These are phyloP conservation scores for Morelia viridis DNA, from an alignment of 2,797 vertebrate species.

Conservation along the genomic window DNA sequence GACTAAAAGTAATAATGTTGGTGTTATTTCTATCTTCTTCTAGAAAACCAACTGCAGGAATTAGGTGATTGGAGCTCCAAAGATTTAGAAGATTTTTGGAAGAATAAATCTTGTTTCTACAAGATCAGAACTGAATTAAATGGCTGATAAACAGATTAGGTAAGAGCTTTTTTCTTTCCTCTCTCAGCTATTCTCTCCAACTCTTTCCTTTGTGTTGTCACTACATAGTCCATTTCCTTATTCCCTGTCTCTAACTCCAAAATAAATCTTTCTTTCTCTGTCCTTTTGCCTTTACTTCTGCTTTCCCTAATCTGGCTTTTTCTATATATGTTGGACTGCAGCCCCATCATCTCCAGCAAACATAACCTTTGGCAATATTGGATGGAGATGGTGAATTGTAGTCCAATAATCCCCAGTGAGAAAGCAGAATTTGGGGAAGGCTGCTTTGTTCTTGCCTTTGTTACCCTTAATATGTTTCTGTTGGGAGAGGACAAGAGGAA, in stretches of 20 bases:
- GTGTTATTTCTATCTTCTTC: conserved; percentile 22
- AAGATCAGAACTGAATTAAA: conserved; percentile 71
- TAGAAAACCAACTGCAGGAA: conserved; percentile 52
- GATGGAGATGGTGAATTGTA: no score
- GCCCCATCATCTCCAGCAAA: no score
- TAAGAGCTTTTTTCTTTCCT: conserved; percentile 36
- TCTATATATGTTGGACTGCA: neutral
- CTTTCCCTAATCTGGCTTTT: neutral
- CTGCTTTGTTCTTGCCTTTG: neutral
- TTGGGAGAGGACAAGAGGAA: neutral
- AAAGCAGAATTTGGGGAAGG: no score
- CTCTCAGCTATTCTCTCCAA: neutral
- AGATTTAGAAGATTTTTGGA: conserved; percentile 31
- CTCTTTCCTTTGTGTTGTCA: conserved; percentile 2
- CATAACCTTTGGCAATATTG: no score
- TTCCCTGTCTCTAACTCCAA: neutral
- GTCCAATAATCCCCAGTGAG: no score
- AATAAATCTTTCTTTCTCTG: neutral
- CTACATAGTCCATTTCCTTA: conserved; percentile 7
- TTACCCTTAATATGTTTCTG: neutral
- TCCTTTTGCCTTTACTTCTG: neutral
- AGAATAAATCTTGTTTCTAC: conserved; percentile 58
- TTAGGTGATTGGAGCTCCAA: conserved; percentile 40
- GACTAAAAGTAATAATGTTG: neutral
- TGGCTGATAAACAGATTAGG: conserved; percentile 79